Conservation (phyloP, 2,113 vertebrate genomes). For the Zapus hudsonius region DNA sequence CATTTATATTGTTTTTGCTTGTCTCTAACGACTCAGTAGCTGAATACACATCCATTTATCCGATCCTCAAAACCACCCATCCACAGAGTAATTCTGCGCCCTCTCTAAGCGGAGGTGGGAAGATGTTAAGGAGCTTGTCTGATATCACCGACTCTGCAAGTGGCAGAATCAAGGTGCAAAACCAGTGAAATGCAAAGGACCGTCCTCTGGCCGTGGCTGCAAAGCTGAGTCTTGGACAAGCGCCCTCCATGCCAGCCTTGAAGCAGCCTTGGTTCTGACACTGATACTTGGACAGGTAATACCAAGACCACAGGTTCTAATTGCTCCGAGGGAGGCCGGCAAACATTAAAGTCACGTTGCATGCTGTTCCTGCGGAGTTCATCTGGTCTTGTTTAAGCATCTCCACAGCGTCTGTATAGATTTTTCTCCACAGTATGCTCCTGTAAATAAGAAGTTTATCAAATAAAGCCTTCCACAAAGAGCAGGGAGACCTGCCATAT, state of each 20-base stretch:
- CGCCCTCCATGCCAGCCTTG: neutral
- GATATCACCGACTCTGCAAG: neutral
- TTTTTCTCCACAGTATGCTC: conserved; percentile 60
- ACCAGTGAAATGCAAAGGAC: neutral
- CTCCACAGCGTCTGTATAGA: conserved; percentile 63
- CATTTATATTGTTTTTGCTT: neutral
- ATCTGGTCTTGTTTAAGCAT: conserved; percentile 57
- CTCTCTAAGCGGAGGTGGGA: neutral
- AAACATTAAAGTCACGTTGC: neutral
- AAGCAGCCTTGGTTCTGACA: conserved; percentile 6
- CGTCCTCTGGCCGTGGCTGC: neutral
- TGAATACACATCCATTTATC: neutral
- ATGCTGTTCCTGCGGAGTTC: conserved; percentile 47
- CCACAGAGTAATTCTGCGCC: neutral
- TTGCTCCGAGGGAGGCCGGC: neutral
- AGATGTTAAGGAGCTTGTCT: neutral
- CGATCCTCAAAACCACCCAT: neutral
- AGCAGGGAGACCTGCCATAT: conserved; percentile 20
- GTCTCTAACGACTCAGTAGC: neutral
- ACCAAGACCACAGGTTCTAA: neutral
- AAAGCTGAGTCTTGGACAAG: neutral
- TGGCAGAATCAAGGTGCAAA: conserved; percentile 1
- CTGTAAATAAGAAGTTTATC: conserved; percentile 71
- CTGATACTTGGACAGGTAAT: neutral
- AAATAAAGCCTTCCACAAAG: conserved; percentile 65